A percentile compares a stretch with the other conserved stretches of the same genome.
These are phyloP conservation scores for Thymelicus lineola DNA, from an alignment of 2,888 invertebrate species.

Conservation along the genomic window DNA sequence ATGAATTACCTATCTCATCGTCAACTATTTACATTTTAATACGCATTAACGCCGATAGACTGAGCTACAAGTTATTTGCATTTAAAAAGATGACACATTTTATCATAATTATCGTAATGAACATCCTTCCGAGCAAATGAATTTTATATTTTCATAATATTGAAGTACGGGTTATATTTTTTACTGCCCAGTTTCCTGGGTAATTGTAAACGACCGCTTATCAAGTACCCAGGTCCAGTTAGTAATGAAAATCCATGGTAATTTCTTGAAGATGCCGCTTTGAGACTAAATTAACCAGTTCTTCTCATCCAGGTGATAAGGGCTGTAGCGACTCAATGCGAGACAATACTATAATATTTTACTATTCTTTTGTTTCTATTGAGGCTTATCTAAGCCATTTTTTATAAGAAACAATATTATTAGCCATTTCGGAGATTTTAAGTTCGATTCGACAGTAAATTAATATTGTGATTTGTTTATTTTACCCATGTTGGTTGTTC, in stretches of 20 bases:
- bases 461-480: too few relatives aligned
- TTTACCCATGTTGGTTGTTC: too few relatives aligned
- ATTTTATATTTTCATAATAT: conserved; percentile 28
- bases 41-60: neutral
- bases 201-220: conserved; percentile 23
- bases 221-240: neutral
- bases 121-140: neutral
- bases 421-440: too few relatives aligned
- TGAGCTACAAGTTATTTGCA: neutral
- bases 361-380: neutral
- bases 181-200: conserved; percentile 21
- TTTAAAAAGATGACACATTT: neutral
- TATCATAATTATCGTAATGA: conserved; percentile 1
- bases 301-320: neutral
- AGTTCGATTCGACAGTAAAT: too few relatives aligned
- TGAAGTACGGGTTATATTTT: conserved; percentile 24
- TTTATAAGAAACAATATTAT: too few relatives aligned
- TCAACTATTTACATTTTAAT: too few relatives aligned
- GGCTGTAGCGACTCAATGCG: neutral
- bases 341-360: neutral
- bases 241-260: conserved; percentile 32
- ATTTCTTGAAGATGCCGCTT: conserved; percentile 19
- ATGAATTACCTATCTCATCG: too few relatives aligned
- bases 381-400: too few relatives aligned
- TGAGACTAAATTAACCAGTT: conserved; percentile 6